Percentiles rank a stretch among this genome's conserved stretches.
phyloP scores from a whole-genome alignment of 2,888 invertebrate species.

The Choreutis nemorana region DNA sequence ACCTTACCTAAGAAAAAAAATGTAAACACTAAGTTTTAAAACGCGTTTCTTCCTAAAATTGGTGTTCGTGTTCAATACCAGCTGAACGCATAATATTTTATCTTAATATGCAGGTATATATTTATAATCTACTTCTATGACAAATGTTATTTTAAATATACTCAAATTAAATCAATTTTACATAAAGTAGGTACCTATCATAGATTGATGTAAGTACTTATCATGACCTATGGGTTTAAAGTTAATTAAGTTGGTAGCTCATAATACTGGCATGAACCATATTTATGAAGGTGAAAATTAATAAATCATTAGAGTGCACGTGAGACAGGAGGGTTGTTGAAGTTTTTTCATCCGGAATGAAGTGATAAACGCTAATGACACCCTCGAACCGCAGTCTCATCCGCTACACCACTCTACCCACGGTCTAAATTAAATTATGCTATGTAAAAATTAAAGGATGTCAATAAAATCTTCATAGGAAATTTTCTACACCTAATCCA shows the following conservation, averaged over 20 bases:
- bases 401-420: slow-evolving; percentile 25
- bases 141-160: too few relatives aligned
- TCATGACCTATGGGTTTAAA: too few relatives aligned
- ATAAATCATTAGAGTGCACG: slow-evolving; percentile 61
- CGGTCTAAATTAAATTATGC: slow-evolving; percentile 28
- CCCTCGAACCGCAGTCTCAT: slow-evolving; percentile 47
- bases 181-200: not conserved
- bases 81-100: too few relatives aligned
- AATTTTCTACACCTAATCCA: too few relatives aligned
- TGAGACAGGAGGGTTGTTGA: slow-evolving; percentile 57
- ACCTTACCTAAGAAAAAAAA: too few relatives aligned
- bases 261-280: slow-evolving; percentile 35
- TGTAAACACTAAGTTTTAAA: too few relatives aligned
- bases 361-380: slow-evolving; percentile 67
- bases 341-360: slow-evolving; percentile 65
- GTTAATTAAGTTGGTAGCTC: slow-evolving; percentile 13
- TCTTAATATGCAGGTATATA: too few relatives aligned
- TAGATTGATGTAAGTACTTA: not conserved
- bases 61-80: too few relatives aligned
- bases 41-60: too few relatives aligned
- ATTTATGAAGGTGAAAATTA: slow-evolving; percentile 60
- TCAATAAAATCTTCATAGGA: too few relatives aligned
- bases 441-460: slow-evolving; percentile 15
- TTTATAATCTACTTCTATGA: too few relatives aligned
- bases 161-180: not conserved